These are phyloP conservation scores for Drosophila pectinifera DNA, from an alignment of 1,140 invertebrate species.

Conservation along the genomic window DNA sequence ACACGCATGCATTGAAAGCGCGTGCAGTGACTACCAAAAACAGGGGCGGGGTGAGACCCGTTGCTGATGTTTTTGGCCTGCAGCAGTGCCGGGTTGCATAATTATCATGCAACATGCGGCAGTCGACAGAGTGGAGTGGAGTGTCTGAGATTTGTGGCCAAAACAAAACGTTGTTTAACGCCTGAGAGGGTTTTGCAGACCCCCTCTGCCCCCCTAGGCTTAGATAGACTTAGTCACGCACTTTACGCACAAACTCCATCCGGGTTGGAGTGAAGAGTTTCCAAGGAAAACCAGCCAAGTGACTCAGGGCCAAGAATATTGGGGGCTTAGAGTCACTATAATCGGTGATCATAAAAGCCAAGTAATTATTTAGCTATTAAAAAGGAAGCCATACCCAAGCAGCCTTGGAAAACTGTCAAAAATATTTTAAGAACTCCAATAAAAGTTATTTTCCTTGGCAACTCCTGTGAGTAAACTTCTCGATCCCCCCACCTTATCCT, in stretches of 20 bases:
- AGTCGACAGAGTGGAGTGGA: slow-evolving; percentile 21
- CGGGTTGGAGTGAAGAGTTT: slow-evolving; percentile 23
- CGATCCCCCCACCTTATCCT: slow-evolving; percentile 2
- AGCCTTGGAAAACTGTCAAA: not conserved
- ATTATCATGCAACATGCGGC: slow-evolving; percentile 77
- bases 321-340: too few species aligned
- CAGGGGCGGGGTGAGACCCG: not conserved
- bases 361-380: not conserved
- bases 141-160: slow-evolving; percentile 68
- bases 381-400: not conserved
- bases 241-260: slow-evolving; percentile 57
- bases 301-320: not conserved
- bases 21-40: slow-evolving; percentile 58
- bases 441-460: not conserved
- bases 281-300: not conserved
- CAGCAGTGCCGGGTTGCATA: slow-evolving; percentile 69
- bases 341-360: not conserved
- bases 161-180: slow-evolving; percentile 65
- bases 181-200: slow-evolving; percentile 31
- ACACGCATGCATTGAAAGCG: slow-evolving; percentile 50
- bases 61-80: slow-evolving; percentile 47
- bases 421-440: not conserved
- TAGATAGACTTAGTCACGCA: slow-evolving; percentile 58
- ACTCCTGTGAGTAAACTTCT: slow-evolving; percentile 4
- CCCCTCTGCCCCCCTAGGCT: not conserved